Evolutionary conservation across 2,797 vertebrate genomes (phyloP), one percentile per base, ranked within the genome.

Genomic region (Heliangelus exortis): DNA sequence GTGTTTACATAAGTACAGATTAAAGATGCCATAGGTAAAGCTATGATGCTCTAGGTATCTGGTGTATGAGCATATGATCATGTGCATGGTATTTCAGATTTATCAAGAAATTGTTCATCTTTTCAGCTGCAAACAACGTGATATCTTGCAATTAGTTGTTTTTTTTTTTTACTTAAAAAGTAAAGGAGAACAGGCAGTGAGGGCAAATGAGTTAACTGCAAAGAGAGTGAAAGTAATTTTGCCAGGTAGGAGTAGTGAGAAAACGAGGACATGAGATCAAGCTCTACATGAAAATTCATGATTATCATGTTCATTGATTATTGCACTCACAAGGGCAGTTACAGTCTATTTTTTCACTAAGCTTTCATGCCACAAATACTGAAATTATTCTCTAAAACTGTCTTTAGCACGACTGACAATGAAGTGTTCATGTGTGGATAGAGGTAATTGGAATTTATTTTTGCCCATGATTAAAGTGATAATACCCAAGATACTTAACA

Each of bases 401-500:
- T 58, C 48, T 82, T 75, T 31, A 51, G 31, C 31, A 68, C 0
- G 4, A 50, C n/a, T 67, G 69, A 12, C 50, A 76, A 34, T 28
- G 41, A 79, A 63, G 63, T 1, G 2, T 29, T 82, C 25, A 23
- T 6, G 1, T 58, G 59, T 88, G 72, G 58, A 25, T 31, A 2
- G 69, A 89, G 51, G 67, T 22, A 69, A 78, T 41, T 67, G 87
- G 62, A 92, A 72, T 14, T 53, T 67, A 36, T 75, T 85, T 96
- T 66, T 86, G 31, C 34, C 43, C 63, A 6, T 57, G 47, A 72
- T 50, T 84, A 16, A 54, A 50, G 34, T 86, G 78, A 34, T 68
- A 87, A 29, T 62, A 86, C 26, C 20, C 31, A 67, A 84, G 57
- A 48, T 89, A 82, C 82, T 86, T 93, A 83, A 87, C 47, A 21